Evolutionary conservation across 2,113 vertebrate species (phyloP).

Genomic region (Lophius piscatorius): DNA sequence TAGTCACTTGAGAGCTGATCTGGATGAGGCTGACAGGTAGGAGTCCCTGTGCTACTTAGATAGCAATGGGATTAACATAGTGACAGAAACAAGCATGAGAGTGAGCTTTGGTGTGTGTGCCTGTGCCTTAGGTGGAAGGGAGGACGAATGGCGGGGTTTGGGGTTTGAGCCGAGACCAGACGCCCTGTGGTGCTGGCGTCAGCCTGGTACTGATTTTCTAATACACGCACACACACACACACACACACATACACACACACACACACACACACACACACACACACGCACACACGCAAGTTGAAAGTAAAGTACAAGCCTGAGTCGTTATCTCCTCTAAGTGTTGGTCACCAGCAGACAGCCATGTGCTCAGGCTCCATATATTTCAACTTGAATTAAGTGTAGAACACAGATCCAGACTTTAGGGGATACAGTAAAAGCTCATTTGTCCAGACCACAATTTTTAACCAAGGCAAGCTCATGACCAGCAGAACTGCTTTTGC

Average conservation of each 20-base stretch:
- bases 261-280: conserved; percentile 7
- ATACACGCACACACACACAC: not conserved
- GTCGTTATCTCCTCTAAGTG: conserved; percentile 31
- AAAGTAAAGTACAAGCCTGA: conserved; percentile 13
- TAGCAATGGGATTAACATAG: conserved; percentile 49
- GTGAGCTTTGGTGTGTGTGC: conserved; percentile 6
- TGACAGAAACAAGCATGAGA: not conserved
- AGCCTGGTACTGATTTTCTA: conserved; percentile 43
- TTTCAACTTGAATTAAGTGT: conserved; percentile 24
- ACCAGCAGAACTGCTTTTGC: conserved; percentile 45
- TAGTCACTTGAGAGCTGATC: conserved; percentile 46
- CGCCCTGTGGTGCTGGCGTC: conserved; percentile 60
- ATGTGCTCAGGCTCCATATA: conserved; percentile 30
- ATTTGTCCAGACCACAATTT: conserved; percentile 57
- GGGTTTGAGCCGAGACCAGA: conserved; percentile 49
- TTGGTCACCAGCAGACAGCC: conserved; percentile 59
- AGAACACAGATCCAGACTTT: conserved; percentile 52
- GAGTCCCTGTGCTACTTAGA: conserved; percentile 37
- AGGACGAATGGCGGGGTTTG: not conserved
- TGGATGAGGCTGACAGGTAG: conserved; percentile 52
- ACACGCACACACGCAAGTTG: conserved; percentile 14
- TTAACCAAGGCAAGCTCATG: conserved; percentile 35
- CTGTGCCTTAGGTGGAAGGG: conserved; percentile 23
- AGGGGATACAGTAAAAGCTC: conserved; percentile 30
- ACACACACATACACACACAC: conserved; percentile 7